phyloP scores from a whole-genome alignment of 2,888 invertebrate genomes.

The Leistus spinibarbis region DNA sequence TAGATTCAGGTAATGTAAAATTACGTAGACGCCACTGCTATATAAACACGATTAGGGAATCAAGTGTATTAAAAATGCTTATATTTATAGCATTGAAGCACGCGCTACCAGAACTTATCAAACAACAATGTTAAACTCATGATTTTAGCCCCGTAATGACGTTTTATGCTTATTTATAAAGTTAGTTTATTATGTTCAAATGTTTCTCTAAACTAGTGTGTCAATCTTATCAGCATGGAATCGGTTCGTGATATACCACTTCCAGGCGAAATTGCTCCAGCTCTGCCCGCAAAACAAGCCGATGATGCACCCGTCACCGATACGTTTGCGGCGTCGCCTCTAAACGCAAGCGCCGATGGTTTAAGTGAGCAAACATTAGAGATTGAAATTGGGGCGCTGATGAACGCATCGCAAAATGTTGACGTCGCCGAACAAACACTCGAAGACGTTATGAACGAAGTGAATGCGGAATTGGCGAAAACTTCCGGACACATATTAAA shows the following conservation, averaged over 20 bases:
- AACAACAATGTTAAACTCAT: neutral
- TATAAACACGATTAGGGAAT: slow-evolving; percentile 21
- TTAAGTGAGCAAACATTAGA: neutral
- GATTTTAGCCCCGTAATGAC: neutral
- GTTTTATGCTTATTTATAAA: neutral
- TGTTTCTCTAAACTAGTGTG: neutral
- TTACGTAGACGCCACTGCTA: slow-evolving; percentile 22
- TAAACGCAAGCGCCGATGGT: neutral
- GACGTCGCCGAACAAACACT: neutral
- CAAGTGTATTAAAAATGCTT: slow-evolving; percentile 2
- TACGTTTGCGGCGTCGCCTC: neutral
- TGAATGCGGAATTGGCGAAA: neutral
- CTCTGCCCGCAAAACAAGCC: neutral
- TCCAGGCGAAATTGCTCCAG: slow-evolving; percentile 11
- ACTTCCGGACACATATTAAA: neutral
- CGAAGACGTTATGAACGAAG: neutral
- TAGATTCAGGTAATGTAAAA: slow-evolving; percentile 14
- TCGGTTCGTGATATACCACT: slow-evolving; percentile 33
- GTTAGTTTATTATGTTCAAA: neutral
- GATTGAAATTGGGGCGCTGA: neutral
- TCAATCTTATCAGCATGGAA: slow-evolving; percentile 7
- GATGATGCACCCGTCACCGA: neutral
- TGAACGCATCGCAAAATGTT: neutral
- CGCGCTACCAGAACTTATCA: neutral
- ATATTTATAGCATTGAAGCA: too few relatives aligned